Evolutionary conservation across 2,888 invertebrate genomes (phyloP).

Genomic region (Zonitis immaculata): DNA sequence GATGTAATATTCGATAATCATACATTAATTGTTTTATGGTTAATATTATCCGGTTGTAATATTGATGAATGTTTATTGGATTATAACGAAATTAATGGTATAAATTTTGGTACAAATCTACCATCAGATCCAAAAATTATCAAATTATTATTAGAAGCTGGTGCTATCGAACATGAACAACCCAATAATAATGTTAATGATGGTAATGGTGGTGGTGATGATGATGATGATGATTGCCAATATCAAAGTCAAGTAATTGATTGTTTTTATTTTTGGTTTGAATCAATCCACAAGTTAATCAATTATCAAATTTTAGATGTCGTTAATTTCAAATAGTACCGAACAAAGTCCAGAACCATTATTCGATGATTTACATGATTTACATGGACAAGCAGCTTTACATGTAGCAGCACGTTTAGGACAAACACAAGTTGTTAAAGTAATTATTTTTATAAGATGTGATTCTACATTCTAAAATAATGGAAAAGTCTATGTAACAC

Average conservation of each 20-base stretch:
- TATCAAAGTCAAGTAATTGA: slow-evolving; percentile 46
- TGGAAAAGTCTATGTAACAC: no score
- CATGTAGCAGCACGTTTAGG: slow-evolving; percentile 81
- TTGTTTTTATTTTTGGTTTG: neutral
- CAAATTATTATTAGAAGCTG: slow-evolving; percentile 69
- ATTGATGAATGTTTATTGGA: slow-evolving; percentile 56
- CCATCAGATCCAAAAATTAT: slow-evolving; percentile 67
- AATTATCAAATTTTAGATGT: slow-evolving; percentile 42
- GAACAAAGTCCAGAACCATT: slow-evolving; percentile 51
- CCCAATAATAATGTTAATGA: no score
- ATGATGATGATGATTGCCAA: slow-evolving; percentile 48
- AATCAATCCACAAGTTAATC: no score
- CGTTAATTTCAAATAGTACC: slow-evolving; percentile 45
- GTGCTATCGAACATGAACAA: slow-evolving; percentile 53
- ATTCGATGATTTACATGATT: slow-evolving; percentile 59
- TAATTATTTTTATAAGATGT: no score
- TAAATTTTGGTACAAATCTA: slow-evolving; percentile 56
- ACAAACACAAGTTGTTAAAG: slow-evolving; percentile 65
- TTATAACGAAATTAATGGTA: slow-evolving; percentile 46
- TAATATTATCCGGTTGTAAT: slow-evolving; percentile 64
- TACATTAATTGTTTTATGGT: slow-evolving; percentile 70
- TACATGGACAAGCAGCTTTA: slow-evolving; percentile 79
- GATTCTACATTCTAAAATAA: no score
- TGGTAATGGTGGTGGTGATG: no score
- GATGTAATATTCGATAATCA: slow-evolving; percentile 54